Evolutionary conservation across 2,113 vertebrate species (phyloP).

Genomic region (Oncorhynchus clarkii): DNA sequence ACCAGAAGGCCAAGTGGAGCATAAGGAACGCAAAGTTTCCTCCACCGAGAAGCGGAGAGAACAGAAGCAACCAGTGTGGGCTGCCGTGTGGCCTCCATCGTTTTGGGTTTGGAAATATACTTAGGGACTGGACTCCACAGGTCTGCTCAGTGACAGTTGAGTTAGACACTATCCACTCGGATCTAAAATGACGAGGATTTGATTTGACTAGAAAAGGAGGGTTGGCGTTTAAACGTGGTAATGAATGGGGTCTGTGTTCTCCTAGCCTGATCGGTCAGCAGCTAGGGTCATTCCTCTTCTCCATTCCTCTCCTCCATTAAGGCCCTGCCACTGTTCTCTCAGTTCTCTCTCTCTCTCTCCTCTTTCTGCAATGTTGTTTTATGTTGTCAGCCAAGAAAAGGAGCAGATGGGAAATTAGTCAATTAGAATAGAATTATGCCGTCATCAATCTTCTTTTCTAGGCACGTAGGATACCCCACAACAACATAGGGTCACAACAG

Average conservation of each 20-base stretch:
- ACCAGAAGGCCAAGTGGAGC: conserved; percentile 75
- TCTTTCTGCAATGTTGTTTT: conserved; percentile 35
- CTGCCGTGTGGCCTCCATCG: too few relatives aligned
- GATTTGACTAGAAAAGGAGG: conserved; percentile 29
- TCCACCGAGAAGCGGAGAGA: background rate
- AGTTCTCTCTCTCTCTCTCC: background rate
- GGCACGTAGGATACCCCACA: background rate
- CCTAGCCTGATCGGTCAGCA: conserved; percentile 26
- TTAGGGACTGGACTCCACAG: too few relatives aligned
- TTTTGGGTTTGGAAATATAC: too few relatives aligned
- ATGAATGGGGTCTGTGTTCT: conserved; percentile 30
- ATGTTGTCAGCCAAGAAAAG: conserved; percentile 36
- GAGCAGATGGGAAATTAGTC: conserved; percentile 39
- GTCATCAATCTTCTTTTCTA: conserved; percentile 42
- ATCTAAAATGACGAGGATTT: conserved; percentile 44
- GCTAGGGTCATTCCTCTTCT: background rate
- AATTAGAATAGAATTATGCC: conserved; percentile 28
- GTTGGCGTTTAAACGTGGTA: background rate
- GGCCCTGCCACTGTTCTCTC: conserved; percentile 20
- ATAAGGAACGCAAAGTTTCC: conserved; percentile 68
- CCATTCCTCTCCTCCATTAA: background rate
- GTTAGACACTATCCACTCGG: conserved; percentile 17
- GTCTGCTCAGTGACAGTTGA: background rate
- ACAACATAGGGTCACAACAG: background rate
- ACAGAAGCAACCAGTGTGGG: background rate